Conservation (phyloP, 2,888 invertebrate genomes). For the Ophion obscuratus region DNA sequence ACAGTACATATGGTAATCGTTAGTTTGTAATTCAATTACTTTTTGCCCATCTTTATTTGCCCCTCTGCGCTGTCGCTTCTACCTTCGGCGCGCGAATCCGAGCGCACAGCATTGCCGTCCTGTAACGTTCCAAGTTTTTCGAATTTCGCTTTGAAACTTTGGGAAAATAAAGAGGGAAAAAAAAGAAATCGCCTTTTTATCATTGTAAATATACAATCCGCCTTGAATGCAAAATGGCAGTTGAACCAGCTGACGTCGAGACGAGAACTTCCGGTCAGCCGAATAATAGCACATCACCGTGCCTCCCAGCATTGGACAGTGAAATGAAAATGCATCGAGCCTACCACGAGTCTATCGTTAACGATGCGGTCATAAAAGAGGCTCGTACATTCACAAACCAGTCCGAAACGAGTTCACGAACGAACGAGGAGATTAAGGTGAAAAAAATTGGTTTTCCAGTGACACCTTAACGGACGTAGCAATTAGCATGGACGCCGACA, state of each 20-base stretch:
- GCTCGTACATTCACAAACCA: neutral
- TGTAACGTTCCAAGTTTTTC: too few species aligned
- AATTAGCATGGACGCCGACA: slow-evolving; percentile 61
- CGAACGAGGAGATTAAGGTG: slow-evolving; percentile 26
- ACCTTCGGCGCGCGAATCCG: too few species aligned
- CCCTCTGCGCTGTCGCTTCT: too few species aligned
- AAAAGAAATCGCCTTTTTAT: too few species aligned
- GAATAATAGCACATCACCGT: neutral
- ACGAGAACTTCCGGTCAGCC: neutral
- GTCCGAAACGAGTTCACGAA: slow-evolving; percentile 48
- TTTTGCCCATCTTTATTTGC: too few species aligned
- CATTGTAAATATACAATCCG: too few species aligned
- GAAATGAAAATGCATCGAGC: neutral
- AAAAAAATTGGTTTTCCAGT: slow-evolving; percentile 34
- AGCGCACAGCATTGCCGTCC: too few species aligned
- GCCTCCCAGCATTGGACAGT: neutral
- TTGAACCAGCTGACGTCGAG: neutral
- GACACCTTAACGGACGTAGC: slow-evolving; percentile 38
- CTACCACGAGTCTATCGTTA: neutral
- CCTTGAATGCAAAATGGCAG: too few species aligned
- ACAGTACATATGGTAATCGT: too few species aligned
- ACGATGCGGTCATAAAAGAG: neutral
- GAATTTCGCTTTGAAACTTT: too few species aligned
- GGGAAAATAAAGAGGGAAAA: too few species aligned
- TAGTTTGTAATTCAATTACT: too few species aligned